A percentile compares a stretch with the other conserved stretches of the same genome.
Conservation (phyloP, 2,888 invertebrate genomes). For the Drosophila nigritarsus region DNA sequence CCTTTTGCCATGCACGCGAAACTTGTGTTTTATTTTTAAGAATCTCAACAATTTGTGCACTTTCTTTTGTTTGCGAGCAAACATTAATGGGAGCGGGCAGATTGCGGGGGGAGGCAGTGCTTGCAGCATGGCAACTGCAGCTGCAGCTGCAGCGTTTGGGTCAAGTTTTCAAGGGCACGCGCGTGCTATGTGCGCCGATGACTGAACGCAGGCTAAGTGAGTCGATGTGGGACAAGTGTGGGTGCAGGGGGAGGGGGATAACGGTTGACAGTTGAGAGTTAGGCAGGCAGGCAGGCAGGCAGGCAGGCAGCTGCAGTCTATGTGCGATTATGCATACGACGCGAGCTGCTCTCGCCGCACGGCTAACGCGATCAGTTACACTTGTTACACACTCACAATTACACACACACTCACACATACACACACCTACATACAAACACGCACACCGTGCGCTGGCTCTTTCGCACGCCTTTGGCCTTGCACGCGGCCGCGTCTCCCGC, state of each 20-base stretch:
- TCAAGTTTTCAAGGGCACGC: constrained; percentile 80
- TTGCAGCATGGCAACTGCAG: constrained; percentile 49
- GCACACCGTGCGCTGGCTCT: constrained; percentile 41
- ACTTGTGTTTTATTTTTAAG: constrained; percentile 49
- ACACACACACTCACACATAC: neutral
- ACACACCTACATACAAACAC: constrained; percentile 18
- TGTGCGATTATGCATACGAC: constrained; percentile 35
- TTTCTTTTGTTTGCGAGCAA: constrained; percentile 78
- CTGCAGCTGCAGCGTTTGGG: constrained; percentile 49
- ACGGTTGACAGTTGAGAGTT: constrained; percentile 5
- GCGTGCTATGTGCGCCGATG: constrained; percentile 50
- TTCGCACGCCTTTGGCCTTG: constrained; percentile 74
- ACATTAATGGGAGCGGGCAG: constrained; percentile 41
- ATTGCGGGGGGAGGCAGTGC: constrained; percentile 6
- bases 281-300: neutral
- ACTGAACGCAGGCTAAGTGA: constrained; percentile 5
- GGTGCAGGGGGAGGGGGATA: neutral
- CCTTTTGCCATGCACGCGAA: constrained; percentile 50
- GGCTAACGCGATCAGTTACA: constrained; percentile 72
- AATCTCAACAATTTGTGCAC: constrained; percentile 78
- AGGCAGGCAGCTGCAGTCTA: constrained; percentile 12
- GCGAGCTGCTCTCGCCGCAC: constrained; percentile 34
- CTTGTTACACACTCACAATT: constrained; percentile 44
- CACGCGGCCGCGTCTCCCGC: constrained; percentile 59
- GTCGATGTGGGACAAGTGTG: neutral